Percentiles rank a stretch among this genome's conserved stretches.
Conservation (phyloP, 2,113 vertebrate genomes). For the Grus americana region DNA sequence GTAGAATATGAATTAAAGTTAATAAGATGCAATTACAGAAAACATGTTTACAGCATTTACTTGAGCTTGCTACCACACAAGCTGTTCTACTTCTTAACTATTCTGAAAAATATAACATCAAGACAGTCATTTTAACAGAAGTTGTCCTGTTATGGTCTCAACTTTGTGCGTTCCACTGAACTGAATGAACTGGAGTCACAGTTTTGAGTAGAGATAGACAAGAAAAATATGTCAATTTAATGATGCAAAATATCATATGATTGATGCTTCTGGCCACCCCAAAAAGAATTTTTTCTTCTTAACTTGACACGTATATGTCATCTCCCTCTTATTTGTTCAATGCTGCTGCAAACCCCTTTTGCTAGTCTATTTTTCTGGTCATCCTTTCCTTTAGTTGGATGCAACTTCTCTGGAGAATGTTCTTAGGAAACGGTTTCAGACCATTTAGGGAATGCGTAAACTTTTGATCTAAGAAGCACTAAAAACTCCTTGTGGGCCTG, state of each 20-base stretch:
- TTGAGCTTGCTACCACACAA: conserved; percentile 47
- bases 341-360: not conserved
- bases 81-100: conserved; percentile 12
- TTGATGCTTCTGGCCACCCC: not conserved
- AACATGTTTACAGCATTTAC: conserved; percentile 44
- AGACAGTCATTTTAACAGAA: not conserved
- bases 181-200: not conserved
- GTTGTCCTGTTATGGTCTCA: not conserved
- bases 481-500: not conserved
- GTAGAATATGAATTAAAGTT: conserved; percentile 26
- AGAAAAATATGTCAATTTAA: not conserved
- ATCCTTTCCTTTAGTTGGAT: not conserved
- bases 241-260: not conserved
- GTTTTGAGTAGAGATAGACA: not conserved
- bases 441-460: not conserved
- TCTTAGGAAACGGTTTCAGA: not conserved
- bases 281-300: not conserved
- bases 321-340: not conserved
- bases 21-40: conserved; percentile 53
- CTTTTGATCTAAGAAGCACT: not conserved
- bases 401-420: not conserved
- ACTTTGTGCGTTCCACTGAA: not conserved
- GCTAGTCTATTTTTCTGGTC: not conserved
- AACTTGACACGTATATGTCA: not conserved
- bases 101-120: not conserved